Evolutionary conservation across 2,113 vertebrate genomes (phyloP).

Genomic region (Recurvirostra avosetta): DNA sequence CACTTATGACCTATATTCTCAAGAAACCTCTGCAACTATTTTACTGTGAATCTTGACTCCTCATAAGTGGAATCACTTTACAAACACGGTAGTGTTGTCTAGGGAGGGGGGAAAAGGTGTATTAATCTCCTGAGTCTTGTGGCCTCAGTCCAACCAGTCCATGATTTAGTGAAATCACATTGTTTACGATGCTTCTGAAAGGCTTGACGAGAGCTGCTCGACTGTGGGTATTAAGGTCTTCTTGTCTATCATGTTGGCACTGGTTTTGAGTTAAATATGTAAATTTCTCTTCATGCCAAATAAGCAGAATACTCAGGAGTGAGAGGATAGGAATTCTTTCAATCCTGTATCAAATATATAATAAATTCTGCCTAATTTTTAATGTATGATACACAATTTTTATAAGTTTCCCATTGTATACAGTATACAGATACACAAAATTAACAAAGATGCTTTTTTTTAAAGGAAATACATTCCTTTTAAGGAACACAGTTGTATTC

Average conservation of each 20-base stretch:
- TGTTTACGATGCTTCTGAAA: not conserved
- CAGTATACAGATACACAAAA: not conserved
- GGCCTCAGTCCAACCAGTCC: not conserved
- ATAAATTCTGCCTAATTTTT: not conserved
- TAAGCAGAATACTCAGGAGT: not conserved
- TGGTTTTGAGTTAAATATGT: conserved; percentile 44
- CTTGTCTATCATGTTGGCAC: not conserved
- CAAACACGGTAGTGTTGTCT: not conserved
- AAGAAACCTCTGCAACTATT: not conserved
- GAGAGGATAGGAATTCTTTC: not conserved
- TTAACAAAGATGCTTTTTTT: not conserved
- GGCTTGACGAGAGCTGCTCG: conserved; percentile 6
- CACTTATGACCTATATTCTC: not conserved
- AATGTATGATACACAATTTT: not conserved
- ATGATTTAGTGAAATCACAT: not conserved
- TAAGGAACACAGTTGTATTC: not conserved
- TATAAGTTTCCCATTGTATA: not conserved
- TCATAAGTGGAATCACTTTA: not conserved
- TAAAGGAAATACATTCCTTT: not conserved
- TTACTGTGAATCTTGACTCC: not conserved
- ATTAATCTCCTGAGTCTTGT: not conserved
- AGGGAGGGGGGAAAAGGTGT: not conserved
- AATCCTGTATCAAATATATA: not conserved
- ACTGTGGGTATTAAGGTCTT: not conserved
- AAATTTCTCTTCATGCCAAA: conserved; percentile 23